Evolutionary conservation across 2,888 invertebrate genomes (phyloP), one percentile per base, ranked within the genome.

Genomic region (Ormyrus nitidulus): DNA sequence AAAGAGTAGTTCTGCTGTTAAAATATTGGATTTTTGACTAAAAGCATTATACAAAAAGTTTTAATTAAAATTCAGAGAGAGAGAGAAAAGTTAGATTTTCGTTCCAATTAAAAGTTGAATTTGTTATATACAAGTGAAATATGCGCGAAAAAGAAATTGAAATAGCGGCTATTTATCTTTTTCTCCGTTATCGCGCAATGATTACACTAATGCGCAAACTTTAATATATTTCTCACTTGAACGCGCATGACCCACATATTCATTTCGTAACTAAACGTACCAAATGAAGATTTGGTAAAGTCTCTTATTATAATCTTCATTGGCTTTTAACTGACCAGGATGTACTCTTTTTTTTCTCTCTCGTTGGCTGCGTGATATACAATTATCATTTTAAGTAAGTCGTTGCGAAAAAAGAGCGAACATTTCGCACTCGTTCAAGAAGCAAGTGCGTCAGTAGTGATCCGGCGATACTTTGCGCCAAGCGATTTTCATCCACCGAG

Each of bases 221-320:
- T 61, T 19, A 70, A 71, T 13, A 48, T 62, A 34, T 62, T 58
- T 51, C 58, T 64, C 46, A 46, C 69, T 74, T 68, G 61, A 61
- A 61, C 68, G 70, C 46, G 64, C 69, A 71, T 75, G 79, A 79
- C 79, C 75, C 79, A 79, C 65, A 75, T 79, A 74, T 68, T n/a
- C 9, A 66, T 79, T 79, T 79, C 75, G 75, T 71, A 71, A 79
- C 53, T n/a, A 56, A 62, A n/a, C n/a, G 69, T 58, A 64, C 59
- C 62, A 44, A 74, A 49, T 44, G n/a, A 54, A 79, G 54, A 73
- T 79, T 73, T 7, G 65, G 66, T 66, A 59, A 72, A 72, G 58
- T 58, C n/a, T 71, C 66, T 44, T 64, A 73, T 10, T 58, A 61
- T 61, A n/a, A 75, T 73, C 44, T 49, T 70, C 64, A 48, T 54